These are phyloP conservation scores for Escarpia spicata DNA, from an alignment of 2,888 invertebrate species.

Conservation along the genomic window DNA sequence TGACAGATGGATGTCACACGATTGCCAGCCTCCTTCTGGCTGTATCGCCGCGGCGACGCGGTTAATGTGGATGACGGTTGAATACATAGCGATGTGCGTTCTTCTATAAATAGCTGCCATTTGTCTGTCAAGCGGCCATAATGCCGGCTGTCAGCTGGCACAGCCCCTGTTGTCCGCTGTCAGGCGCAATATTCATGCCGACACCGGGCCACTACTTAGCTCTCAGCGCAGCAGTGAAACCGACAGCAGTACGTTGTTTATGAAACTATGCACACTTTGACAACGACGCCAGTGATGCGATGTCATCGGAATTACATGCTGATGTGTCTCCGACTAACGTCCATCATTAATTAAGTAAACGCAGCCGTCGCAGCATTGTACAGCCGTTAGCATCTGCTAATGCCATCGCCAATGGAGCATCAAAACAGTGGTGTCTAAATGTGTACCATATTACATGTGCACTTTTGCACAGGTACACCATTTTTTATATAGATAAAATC, in stretches of 20 bases:
- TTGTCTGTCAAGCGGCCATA: background rate
- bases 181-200: background rate
- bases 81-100: background rate
- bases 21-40: background rate
- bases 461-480: too few species aligned
- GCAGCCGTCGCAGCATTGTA: background rate
- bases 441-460: too few species aligned
- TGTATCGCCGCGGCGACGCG: background rate
- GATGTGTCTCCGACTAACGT: background rate
- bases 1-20: background rate
- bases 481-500: too few species aligned
- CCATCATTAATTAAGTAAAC: background rate
- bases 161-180: background rate
- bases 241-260: background rate
- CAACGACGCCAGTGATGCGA: background rate
- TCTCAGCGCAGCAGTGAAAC: background rate
- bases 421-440: too few species aligned
- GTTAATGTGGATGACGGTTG: background rate
- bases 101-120: slow-evolving; percentile 9
- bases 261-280: background rate
- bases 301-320: background rate
- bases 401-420: too few species aligned
- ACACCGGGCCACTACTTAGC: background rate
- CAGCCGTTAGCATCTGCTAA: too few species aligned
- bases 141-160: slow-evolving; percentile 1